Percentiles rank a stretch among this genome's conserved stretches.
Conservation (phyloP, 1,140 invertebrate species). For the Procambarus virginalis region DNA sequence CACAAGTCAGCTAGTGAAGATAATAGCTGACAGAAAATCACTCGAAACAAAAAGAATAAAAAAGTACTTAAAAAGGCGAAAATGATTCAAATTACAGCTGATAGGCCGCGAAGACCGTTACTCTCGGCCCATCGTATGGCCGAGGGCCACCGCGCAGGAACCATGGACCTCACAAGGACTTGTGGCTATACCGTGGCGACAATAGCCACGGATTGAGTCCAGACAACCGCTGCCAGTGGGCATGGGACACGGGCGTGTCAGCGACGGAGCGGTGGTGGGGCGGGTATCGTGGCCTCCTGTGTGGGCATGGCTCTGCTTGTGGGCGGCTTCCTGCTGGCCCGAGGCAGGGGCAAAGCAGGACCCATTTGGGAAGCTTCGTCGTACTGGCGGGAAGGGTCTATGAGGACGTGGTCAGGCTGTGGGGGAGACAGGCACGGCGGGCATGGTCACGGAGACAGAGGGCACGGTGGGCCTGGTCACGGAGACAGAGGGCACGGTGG, state of each 20-base stretch:
- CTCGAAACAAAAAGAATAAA: neutral
- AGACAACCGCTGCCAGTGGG: slow-evolving; percentile 24
- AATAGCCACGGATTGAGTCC: slow-evolving; percentile 23
- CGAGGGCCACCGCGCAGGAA: too few relatives aligned
- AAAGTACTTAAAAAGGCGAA: neutral
- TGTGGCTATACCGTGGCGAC: slow-evolving; percentile 52
- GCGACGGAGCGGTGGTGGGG: slow-evolving; percentile 48
- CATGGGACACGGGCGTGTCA: slow-evolving; percentile 29
- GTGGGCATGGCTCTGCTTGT: slow-evolving; percentile 53
- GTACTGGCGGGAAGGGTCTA: slow-evolving; percentile 44
- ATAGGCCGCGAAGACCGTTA: neutral
- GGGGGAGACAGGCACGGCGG: slow-evolving; percentile 32
- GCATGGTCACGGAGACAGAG: slow-evolving; percentile 30
- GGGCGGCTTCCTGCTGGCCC: slow-evolving; percentile 46
- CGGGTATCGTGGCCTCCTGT: slow-evolving; percentile 55
- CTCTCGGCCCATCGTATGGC: neutral
- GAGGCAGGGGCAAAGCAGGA: slow-evolving; percentile 33
- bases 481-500: slow-evolving; percentile 53
- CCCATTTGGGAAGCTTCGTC: slow-evolving; percentile 15
- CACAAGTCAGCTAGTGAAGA: too few relatives aligned
- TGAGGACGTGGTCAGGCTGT: slow-evolving; percentile 37
- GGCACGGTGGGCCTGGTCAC: slow-evolving; percentile 43
- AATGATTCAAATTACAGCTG: neutral
- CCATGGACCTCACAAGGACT: slow-evolving; percentile 26
- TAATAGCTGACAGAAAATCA: too few relatives aligned